Evolutionary conservation across 1,140 invertebrate genomes (phyloP), one percentile per base, ranked within the genome.

Genomic region (honey bee (Apis mellifera)): DNA sequence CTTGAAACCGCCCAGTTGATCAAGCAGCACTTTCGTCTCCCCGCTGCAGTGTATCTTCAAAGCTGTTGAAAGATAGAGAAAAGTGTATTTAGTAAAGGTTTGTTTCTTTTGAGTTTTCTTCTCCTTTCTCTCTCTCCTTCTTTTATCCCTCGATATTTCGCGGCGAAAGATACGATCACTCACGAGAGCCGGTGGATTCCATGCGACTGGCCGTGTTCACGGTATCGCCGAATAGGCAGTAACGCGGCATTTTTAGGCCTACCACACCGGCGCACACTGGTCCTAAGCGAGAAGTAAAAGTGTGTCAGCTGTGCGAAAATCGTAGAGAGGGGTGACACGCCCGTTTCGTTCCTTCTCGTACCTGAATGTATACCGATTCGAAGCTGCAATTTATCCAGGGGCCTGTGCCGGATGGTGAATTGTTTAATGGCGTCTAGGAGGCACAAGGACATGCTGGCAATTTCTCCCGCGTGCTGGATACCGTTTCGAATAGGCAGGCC

Each of bases 131-230:
- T 64, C 17, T 3, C 9, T 17, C 8, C 7, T 32, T 2, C 32
- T 32, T 32, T 3, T 32, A 32, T 32, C 32, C 2, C 2, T 32
- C 32, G 32, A 32, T 32, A 32, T 32, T 3, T 32, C 32, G 32
- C 32, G 32, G 32, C 7, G 32, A 42, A 42, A 42, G 32, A 42
- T 42, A 26, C 32, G 66, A 64, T 26, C 26, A 92, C 94, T 95
- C 90, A 96, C 96, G 95, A 84, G 96, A 95, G 55, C 98, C 97
- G 57, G 97, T 98, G 0, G 98, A 98, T 94, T 99, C 98, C 98
- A 99, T 99, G 71, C 98, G 95, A 42, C 97, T 98, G 0, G 98
- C 97, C 0, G 98, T 99, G 92, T 99, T 99, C 9, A 99, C 97
- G 0, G 98, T 98, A 88, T 98, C 98, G 0, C 98, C 98, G 90